Conservation (phyloP, 2,888 invertebrate species). For the Pilophorus perplexus region DNA sequence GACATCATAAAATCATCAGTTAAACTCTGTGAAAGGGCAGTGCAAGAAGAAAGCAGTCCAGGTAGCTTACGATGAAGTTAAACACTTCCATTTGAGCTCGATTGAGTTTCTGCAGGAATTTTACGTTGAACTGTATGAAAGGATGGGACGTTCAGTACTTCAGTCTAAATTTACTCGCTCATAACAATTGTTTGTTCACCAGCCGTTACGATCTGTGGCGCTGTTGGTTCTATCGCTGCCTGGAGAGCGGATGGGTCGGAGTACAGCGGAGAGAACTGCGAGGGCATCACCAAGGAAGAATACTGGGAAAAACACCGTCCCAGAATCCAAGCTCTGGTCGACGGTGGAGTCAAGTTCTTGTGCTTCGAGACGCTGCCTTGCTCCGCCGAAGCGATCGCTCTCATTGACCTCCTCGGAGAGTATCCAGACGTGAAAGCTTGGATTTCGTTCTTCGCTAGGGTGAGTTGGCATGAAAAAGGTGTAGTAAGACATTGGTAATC, state of each 20-base stretch:
- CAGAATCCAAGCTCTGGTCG: slow-evolving; percentile 72
- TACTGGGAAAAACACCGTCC: slow-evolving; percentile 83
- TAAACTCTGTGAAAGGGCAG: slow-evolving; percentile 1
- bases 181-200: no score
- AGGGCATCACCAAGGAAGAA: slow-evolving; percentile 62
- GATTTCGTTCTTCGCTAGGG: slow-evolving; percentile 82
- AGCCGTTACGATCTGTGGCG: slow-evolving; percentile 83
- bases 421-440: slow-evolving; percentile 78
- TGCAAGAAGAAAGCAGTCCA: slow-evolving; percentile 3
- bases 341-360: slow-evolving; percentile 78
- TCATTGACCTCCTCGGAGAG: slow-evolving; percentile 74
- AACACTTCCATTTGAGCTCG: no score
- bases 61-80: no score
- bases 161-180: no score
- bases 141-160: no score
- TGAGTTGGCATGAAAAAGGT: no score
- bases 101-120: no score
- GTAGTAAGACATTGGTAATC: no score
- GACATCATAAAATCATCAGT: slow-evolving; percentile 3
- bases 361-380: slow-evolving; percentile 93
- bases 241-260: slow-evolving; percentile 88
- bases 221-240: slow-evolving; percentile 91
- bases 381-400: slow-evolving; percentile 74
- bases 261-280: slow-evolving; percentile 79
- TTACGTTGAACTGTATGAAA: no score